phyloP scores from a whole-genome alignment of 2,797 vertebrate species.

The Scleropages formosus region DNA sequence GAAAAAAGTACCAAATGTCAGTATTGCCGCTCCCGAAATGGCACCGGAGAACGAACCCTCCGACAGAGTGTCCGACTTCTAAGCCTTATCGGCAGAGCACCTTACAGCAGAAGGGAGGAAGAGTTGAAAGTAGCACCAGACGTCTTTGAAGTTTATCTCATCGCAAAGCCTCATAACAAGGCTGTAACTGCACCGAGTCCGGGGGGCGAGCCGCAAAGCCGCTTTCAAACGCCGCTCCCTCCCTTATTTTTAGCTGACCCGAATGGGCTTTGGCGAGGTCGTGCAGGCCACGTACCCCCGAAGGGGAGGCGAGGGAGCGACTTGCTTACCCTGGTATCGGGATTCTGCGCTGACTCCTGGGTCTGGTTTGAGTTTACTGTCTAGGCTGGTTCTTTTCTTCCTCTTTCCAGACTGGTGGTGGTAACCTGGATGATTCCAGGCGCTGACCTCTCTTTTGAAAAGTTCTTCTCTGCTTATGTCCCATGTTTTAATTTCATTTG shows the following conservation, averaged over 20 bases:
- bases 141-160: constrained; percentile 54
- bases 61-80: constrained; percentile 39
- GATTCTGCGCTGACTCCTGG: not conserved
- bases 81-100: constrained; percentile 54
- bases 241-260: not conserved
- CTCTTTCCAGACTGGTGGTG: not conserved
- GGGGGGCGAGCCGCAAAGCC: constrained; percentile 22
- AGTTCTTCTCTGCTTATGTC: too few relatives aligned
- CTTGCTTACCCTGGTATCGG: not conserved
- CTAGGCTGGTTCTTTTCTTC: not conserved
- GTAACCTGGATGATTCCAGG: too few relatives aligned
- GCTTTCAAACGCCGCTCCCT: constrained; percentile 41
- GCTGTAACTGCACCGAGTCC: constrained; percentile 22
- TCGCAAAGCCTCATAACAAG: constrained; percentile 47
- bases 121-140: constrained; percentile 53
- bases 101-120: constrained; percentile 36
- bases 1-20: not conserved
- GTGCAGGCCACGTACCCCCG: constrained; percentile 13
- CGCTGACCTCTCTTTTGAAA: too few relatives aligned
- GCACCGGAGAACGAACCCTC: constrained; percentile 38
- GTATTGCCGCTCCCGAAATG: constrained; percentile 24
- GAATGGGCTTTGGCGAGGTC: constrained; percentile 33
- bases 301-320: not conserved
- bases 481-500: too few relatives aligned
- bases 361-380: not conserved